Conservation (phyloP, 2,888 invertebrate species). For the Melanophora roralis region DNA sequence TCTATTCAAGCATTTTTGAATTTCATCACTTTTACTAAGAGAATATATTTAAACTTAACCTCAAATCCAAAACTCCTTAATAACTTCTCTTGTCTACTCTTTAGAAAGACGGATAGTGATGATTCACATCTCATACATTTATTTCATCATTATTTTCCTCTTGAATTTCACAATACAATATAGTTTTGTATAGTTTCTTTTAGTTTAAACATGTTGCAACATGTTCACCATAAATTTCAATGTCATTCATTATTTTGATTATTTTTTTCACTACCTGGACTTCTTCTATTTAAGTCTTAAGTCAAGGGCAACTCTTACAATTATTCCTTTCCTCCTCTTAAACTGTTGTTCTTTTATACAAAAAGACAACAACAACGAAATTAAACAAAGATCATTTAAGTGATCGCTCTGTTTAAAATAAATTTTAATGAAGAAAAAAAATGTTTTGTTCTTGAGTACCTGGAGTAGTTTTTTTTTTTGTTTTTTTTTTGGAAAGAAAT, state of each 20-base stretch:
- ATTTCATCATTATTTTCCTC: slow-evolving; percentile 34
- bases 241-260: not conserved
- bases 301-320: slow-evolving; percentile 40
- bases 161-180: slow-evolving; percentile 36
- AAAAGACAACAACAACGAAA: not conserved
- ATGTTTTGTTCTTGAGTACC: slow-evolving; percentile 14
- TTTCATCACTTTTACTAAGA: no score
- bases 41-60: no score
- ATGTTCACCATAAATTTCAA: slow-evolving; percentile 11
- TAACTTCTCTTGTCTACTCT: not conserved
- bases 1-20: no score
- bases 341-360: slow-evolving; percentile 9
- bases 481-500: slow-evolving; percentile 9
- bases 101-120: slow-evolving; percentile 9
- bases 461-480: not conserved
- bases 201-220: slow-evolving; percentile 32
- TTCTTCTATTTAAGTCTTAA: not conserved
- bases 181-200: not conserved
- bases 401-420: not conserved
- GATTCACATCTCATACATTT: slow-evolving; percentile 40
- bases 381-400: slow-evolving; percentile 15
- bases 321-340: not conserved
- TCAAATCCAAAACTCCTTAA: not conserved
- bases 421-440: not conserved
- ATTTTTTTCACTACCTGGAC: slow-evolving; percentile 17